Conservation (phyloP, 2,888 invertebrate species). For the Silvanus unidentatus region DNA sequence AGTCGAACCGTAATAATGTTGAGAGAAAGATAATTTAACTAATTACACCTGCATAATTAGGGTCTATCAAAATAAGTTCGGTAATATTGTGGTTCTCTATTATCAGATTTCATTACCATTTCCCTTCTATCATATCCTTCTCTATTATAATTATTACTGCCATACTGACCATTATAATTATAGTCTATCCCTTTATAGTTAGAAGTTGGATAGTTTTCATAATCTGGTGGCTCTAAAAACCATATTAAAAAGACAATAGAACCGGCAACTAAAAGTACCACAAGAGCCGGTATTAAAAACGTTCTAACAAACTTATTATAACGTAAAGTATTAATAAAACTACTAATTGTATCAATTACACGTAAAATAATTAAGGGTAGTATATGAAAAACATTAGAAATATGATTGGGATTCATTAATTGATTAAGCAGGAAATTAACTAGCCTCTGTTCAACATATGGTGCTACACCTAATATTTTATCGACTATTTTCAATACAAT, state of each 20-base stretch:
- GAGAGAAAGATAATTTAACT: no score
- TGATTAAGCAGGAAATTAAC: conserved; percentile 29
- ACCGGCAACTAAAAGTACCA: conserved; percentile 33
- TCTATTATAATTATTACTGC: conserved; percentile 7
- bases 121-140: not conserved
- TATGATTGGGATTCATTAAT: no score
- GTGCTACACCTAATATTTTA: conserved; percentile 33
- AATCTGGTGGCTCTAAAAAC: conserved; percentile 33
- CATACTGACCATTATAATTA: conserved; percentile 7
- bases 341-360: conserved; percentile 33
- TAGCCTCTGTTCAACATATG: conserved; percentile 30
- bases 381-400: conserved; percentile 36
- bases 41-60: not conserved
- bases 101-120: not conserved
- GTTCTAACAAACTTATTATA: conserved; percentile 38
- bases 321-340: conserved; percentile 34
- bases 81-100: conserved; percentile 4
- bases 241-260: conserved; percentile 39
- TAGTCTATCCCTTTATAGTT: conserved; percentile 1
- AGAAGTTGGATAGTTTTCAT: not conserved
- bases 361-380: conserved; percentile 36
- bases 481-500: conserved; percentile 36
- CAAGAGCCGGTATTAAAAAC: conserved; percentile 37
- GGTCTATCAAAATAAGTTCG: conserved; percentile 10
- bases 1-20: no score